A percentile compares a stretch with the other conserved stretches of the same genome.
These are phyloP conservation scores for Scaptomyza montana DNA, from an alignment of 1,140 invertebrate genomes.

Conservation along the genomic window DNA sequence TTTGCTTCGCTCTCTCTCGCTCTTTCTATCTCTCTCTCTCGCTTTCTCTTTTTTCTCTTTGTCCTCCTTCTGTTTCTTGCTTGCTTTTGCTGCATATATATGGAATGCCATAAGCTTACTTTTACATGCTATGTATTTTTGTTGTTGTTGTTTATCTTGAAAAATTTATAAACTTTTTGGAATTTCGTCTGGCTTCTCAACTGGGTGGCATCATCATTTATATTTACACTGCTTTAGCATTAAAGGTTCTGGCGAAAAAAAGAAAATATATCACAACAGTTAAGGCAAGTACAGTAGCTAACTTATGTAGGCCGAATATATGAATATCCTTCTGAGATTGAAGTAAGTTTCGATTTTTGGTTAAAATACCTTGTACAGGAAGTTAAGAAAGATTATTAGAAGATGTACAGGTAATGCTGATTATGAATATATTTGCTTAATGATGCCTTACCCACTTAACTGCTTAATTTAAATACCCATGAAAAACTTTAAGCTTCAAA, in stretches of 20 bases:
- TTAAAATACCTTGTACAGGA: too few relatives aligned
- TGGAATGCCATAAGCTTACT: constrained; percentile 10
- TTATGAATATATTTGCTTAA: too few relatives aligned
- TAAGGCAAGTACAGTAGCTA: neutral
- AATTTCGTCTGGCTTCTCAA: constrained; percentile 13
- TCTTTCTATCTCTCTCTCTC: neutral
- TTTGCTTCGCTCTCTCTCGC: neutral
- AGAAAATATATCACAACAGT: constrained; percentile 6
- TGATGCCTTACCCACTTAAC: too few relatives aligned
- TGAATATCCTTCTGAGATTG: too few relatives aligned
- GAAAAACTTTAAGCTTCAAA: constrained; percentile 22
- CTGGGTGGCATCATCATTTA: constrained; percentile 3
- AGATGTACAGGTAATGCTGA: too few relatives aligned
- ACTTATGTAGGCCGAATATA: too few relatives aligned
- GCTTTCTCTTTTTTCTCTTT: neutral
- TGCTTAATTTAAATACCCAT: neutral
- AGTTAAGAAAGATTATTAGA: too few relatives aligned
- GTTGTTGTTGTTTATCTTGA: neutral
- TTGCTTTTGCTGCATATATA: neutral
- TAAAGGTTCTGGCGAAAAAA: constrained; percentile 2
- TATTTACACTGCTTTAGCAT: neutral
- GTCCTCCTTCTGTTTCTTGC: neutral
- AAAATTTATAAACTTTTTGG: constrained; percentile 22
- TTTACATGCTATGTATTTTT: neutral
- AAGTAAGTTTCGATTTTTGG: too few relatives aligned